A percentile compares a stretch with the other conserved stretches of the same genome.
These are phyloP conservation scores for Drosophila mulleri DNA, from an alignment of 2,888 invertebrate species.

Conservation along the genomic window DNA sequence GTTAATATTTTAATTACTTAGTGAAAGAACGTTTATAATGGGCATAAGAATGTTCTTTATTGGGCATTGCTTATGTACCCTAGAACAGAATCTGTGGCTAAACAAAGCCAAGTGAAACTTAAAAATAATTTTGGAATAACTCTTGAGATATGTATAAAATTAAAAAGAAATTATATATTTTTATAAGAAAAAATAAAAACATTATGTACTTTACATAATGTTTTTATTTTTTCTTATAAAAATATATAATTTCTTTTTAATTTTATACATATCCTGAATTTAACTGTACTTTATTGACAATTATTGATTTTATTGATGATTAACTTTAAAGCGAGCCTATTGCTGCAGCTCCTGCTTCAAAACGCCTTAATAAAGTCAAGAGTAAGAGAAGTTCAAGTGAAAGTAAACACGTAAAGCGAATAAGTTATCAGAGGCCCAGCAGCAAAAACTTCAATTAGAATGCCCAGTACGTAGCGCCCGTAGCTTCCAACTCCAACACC, in stretches of 20 bases:
- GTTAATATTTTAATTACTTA: background rate
- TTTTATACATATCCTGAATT: no score
- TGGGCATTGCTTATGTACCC: background rate
- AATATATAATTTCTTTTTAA: no score
- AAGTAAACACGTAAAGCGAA: constrained; percentile 58
- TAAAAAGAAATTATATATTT: no score
- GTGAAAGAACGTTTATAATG: background rate
- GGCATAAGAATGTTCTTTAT: background rate
- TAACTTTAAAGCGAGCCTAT: background rate
- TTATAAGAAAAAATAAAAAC: no score
- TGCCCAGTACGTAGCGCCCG: constrained; percentile 47
- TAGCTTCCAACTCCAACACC: constrained; percentile 7
- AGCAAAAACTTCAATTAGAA: constrained; percentile 69
- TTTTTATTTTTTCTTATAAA: no score
- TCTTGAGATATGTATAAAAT: no score
- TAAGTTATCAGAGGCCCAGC: constrained; percentile 54
- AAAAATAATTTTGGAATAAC: background rate
- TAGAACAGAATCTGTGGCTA: background rate
- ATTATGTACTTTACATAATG: no score
- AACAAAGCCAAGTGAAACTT: background rate
- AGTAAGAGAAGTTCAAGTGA: constrained; percentile 37
- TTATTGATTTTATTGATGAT: no score
- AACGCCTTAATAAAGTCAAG: constrained; percentile 1
- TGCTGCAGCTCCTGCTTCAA: constrained; percentile 22
- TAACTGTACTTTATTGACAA: no score